phyloP scores from a whole-genome alignment of 1,140 invertebrate genomes.

The Microplitis mediator region DNA sequence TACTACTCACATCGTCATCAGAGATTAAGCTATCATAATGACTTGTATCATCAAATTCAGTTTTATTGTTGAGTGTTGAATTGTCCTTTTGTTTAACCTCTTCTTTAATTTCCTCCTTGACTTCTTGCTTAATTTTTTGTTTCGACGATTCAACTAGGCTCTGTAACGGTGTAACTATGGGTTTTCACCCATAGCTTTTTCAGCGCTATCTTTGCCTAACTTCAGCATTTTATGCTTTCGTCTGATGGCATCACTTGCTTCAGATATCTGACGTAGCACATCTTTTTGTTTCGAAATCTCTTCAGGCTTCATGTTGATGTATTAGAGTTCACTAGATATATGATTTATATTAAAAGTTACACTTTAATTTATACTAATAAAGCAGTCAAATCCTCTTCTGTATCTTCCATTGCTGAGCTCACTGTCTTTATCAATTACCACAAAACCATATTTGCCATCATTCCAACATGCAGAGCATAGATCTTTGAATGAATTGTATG shows the following conservation, averaged over 20 bases:
- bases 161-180: background rate
- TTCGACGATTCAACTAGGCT: background rate
- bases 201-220: conserved; percentile 2
- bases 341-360: background rate
- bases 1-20: no score
- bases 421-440: conserved; percentile 38
- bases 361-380: conserved; percentile 13
- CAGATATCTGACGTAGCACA: conserved; percentile 25
- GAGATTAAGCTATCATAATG: no score
- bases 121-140: no score
- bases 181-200: conserved; percentile 20
- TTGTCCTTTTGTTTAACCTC: no score
- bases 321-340: background rate
- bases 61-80: no score
- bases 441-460: background rate
- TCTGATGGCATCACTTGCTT: conserved; percentile 30
- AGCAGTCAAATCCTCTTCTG: conserved; percentile 19
- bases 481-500: conserved; percentile 12
- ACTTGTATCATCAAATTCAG: no score
- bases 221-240: conserved; percentile 31
- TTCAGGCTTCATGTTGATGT: conserved; percentile 13
- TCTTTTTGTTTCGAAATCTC: conserved; percentile 14
- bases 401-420: background rate
- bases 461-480: background rate
- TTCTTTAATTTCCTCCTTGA: no score